Conservation (phyloP, 2,888 invertebrate genomes). For the Mechanitis messenoides region DNA sequence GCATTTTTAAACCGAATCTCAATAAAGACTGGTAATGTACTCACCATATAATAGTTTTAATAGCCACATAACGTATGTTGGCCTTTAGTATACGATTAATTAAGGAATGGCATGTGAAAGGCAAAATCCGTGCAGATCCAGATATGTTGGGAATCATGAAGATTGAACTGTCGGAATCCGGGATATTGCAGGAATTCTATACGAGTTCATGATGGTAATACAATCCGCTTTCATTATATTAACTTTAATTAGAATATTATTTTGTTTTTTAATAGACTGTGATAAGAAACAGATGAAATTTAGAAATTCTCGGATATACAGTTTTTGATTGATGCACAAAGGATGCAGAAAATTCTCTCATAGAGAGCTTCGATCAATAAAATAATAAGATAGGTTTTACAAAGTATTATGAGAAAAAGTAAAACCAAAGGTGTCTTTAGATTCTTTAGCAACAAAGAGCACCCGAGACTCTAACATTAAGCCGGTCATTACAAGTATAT, state of each 20-base stretch:
- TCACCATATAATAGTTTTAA: too few species aligned
- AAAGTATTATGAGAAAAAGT: neutral
- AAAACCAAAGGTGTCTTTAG: too few species aligned
- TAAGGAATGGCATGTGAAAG: conserved; percentile 2
- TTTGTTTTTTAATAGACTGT: neutral
- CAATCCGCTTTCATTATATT: neutral
- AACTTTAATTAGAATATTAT: neutral
- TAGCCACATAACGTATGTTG: too few species aligned
- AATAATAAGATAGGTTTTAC: neutral
- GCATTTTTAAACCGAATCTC: too few species aligned
- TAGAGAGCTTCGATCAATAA: too few species aligned
- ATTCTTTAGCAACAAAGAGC: neutral
- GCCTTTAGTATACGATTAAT: neutral
- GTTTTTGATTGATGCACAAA: too few species aligned
- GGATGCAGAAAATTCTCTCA: too few species aligned
- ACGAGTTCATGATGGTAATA: neutral
- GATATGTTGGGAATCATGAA: conserved; percentile 1
- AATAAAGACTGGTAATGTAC: too few species aligned
- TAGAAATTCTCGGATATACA: too few species aligned
- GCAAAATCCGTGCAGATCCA: conserved; percentile 4
- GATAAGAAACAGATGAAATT: too few species aligned
- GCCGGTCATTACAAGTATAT: neutral
- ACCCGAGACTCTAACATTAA: neutral
- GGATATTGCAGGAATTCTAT: conserved; percentile 3
- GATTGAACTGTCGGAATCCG: conserved; percentile 1